Conservation (phyloP, 2,797 vertebrate species). For the Pangasius djambal region DNA sequence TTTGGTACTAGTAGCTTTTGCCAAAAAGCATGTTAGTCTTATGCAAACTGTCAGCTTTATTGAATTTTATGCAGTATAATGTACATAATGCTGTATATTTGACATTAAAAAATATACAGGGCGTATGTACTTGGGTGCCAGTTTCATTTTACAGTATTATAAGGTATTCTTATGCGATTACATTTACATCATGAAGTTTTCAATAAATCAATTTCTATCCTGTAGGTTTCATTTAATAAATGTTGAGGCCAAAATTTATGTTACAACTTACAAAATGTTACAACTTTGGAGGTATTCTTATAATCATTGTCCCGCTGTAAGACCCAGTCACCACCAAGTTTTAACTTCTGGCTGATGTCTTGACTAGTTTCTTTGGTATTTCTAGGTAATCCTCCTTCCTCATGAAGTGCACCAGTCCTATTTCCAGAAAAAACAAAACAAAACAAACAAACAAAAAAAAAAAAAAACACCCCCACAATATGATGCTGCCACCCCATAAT, state of each 20-base stretch:
- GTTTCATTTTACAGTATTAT: background rate
- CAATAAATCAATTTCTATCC: background rate
- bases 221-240: background rate
- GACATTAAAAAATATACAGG: background rate
- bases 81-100: background rate
- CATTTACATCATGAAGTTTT: background rate
- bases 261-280: background rate
- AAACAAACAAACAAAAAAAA: no score
- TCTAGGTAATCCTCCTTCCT: background rate
- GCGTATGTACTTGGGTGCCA: background rate
- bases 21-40: background rate
- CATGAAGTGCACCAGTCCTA: background rate
- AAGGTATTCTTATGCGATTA: background rate
- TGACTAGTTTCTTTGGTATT: background rate
- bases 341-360: background rate
- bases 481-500: background rate
- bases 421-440: background rate
- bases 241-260: background rate
- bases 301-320: background rate
- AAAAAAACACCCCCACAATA: background rate
- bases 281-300: background rate
- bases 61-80: background rate
- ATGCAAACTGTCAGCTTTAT: constrained; percentile 28
- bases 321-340: background rate
- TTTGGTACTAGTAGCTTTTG: background rate